Conservation (phyloP, 2,113 vertebrate species). For the Tapirus terrestris region DNA sequence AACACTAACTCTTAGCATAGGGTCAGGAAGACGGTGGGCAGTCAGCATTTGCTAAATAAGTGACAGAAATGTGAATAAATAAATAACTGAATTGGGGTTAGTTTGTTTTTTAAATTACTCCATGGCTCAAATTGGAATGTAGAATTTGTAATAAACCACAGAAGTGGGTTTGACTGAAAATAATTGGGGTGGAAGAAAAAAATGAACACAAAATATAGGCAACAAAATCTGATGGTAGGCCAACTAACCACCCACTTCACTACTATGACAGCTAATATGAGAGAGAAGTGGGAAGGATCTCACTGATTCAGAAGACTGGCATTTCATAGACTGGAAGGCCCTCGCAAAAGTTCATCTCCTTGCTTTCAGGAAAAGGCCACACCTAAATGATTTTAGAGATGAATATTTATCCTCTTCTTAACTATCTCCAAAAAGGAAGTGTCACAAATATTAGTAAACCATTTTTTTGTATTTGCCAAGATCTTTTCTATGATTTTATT, state of each 20-base stretch:
- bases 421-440: not conserved
- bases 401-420: not conserved
- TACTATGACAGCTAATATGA: not conserved
- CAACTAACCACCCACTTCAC: not conserved
- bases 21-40: too few relatives aligned
- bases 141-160: not conserved
- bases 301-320: not conserved
- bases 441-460: not conserved
- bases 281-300: not conserved
- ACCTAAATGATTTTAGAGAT: not conserved
- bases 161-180: not conserved
- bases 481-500: not conserved
- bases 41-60: not conserved
- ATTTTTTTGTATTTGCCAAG: not conserved
- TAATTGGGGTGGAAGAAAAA: not conserved
- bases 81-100: not conserved
- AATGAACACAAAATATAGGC: not conserved
- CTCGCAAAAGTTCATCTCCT: not conserved
- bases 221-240: not conserved
- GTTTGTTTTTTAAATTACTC: not conserved
- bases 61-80: not conserved
- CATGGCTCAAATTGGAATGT: not conserved
- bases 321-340: not conserved
- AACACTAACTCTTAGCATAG: not conserved
- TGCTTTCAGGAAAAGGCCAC: not conserved